Percentiles rank a stretch among this genome's conserved stretches.
phyloP scores from a whole-genome alignment of 1,140 invertebrate genomes.

The Penaeus indicus region DNA sequence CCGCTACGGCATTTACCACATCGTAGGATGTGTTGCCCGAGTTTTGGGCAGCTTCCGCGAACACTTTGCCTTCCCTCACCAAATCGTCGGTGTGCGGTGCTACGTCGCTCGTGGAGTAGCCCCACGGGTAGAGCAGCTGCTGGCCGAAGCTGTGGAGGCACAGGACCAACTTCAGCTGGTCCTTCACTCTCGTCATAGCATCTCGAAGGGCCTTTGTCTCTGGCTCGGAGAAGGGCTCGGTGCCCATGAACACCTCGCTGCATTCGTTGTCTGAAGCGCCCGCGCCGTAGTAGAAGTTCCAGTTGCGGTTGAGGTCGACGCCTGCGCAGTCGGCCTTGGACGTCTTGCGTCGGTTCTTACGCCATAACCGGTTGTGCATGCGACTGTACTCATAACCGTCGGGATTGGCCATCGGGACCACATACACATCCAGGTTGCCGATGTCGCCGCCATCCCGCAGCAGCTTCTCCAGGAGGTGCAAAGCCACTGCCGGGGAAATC shows the following conservation, averaged over 20 bases:
- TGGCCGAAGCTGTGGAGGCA: slow-evolving; percentile 89
- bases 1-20: slow-evolving; percentile 46
- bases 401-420: slow-evolving; percentile 67
- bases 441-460: slow-evolving; percentile 77
- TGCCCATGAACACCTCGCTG: slow-evolving; percentile 71
- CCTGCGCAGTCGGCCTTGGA: slow-evolving; percentile 59
- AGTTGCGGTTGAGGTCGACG: slow-evolving; percentile 68
- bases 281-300: slow-evolving; percentile 62
- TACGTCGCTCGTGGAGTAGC: slow-evolving; percentile 75
- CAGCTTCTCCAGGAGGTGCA: slow-evolving; percentile 83
- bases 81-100: slow-evolving; percentile 49
- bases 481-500: slow-evolving; percentile 89
- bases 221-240: slow-evolving; percentile 71
- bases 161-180: slow-evolving; percentile 81
- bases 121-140: slow-evolving; percentile 88
- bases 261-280: slow-evolving; percentile 80
- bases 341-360: slow-evolving; percentile 66
- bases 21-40: slow-evolving; percentile 46
- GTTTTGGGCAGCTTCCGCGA: slow-evolving; percentile 53
- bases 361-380: slow-evolving; percentile 67
- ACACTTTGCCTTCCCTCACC: slow-evolving; percentile 41
- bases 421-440: slow-evolving; percentile 78
- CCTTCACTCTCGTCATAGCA: slow-evolving; percentile 63
- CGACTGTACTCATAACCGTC: slow-evolving; percentile 67
- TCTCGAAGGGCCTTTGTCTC: slow-evolving; percentile 68